A percentile compares a stretch with the other conserved stretches of the same genome.
These are phyloP conservation scores for Leptopilina myrica DNA, from an alignment of 2,888 invertebrate genomes.

Conservation along the genomic window DNA sequence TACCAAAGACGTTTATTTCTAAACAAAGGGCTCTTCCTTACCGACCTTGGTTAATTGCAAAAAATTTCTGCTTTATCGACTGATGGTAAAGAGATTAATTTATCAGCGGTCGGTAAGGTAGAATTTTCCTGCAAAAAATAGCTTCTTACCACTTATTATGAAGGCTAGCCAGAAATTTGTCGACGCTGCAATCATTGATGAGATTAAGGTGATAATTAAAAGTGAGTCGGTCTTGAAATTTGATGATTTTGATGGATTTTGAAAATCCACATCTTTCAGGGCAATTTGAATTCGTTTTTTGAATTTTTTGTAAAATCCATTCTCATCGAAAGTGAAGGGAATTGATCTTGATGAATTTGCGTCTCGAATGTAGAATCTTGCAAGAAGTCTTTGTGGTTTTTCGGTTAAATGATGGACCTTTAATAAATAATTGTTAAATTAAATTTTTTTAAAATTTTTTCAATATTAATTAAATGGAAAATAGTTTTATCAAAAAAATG, in stretches of 20 bases:
- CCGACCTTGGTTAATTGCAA: not conserved
- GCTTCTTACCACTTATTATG: slow-evolving; percentile 67
- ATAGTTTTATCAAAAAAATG: not conserved
- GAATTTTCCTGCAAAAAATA: not conserved
- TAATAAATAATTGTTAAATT: not conserved
- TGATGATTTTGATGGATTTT: slow-evolving; percentile 66
- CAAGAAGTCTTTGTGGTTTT: slow-evolving; percentile 79
- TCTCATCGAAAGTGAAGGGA: slow-evolving; percentile 85
- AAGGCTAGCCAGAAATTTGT: slow-evolving; percentile 61
- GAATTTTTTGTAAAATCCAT: slow-evolving; percentile 86
- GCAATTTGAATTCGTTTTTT: slow-evolving; percentile 80
- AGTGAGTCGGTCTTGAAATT: slow-evolving; percentile 69
- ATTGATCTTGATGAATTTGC: slow-evolving; percentile 82
- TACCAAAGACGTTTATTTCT: not conserved
- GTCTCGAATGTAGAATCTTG: slow-evolving; percentile 83
- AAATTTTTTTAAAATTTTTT: not conserved
- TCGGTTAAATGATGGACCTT: slow-evolving; percentile 82
- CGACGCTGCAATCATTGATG: slow-evolving; percentile 55
- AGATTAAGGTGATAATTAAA: slow-evolving; percentile 48
- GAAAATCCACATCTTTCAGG: slow-evolving; percentile 78
- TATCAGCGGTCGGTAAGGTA: not conserved
- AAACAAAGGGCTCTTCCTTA: not conserved
- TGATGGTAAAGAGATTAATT: not conserved
- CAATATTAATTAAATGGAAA: not conserved
- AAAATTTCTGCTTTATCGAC: not conserved